Evolutionary conservation across 2,888 invertebrate genomes (phyloP), one percentile per base, ranked within the genome.

Genomic region (Gryllus longicercus): DNA sequence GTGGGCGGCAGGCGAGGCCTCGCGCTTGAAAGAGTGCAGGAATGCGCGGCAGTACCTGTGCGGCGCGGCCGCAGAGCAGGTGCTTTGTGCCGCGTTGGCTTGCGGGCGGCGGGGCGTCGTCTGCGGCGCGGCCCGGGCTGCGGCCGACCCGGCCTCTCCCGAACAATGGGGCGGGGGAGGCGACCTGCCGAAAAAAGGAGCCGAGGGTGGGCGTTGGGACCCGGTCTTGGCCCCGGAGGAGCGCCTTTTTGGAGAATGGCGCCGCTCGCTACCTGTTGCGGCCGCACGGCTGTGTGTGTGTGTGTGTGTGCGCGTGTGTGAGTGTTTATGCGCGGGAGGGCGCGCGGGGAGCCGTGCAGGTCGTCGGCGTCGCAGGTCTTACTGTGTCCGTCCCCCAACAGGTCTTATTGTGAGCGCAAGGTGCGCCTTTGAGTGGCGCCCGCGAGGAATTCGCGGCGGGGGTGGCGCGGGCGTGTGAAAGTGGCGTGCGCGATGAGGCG

Each of bases 401-500:
- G 63, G 63, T 63, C 63, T 63, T 63, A 63, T 63, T 63, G 18
- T 63, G 63, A 18, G 63, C 63, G 63, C 63, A 63, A 63, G 63
- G 63, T 63, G 63, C 63, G 63, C 8, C 63, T 63, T 63, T 63
- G 16, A 63, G 16, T 63, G 63, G 14, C 25, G 25, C 25, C 25
- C 25, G 25, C 25, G 25, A 38, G 25, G 25, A 38, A 38, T 18
- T 63, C 63, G 63, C 63, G 4, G 5, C 63, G 18, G 63, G 63
- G 63, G 63, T 16, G 63, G 63, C 63, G 63, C 12, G 63, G 63
- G 63, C 18, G 63, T 63, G 63, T 16, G 18, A 63, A 63, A 18
- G 63, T 16, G 63, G 18, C 63, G 63, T 12, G 63, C 63, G 63
- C 63, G 18, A 63, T 63, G 63, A 5, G 16, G 63, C 12, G 16